Evolutionary conservation across 2,888 invertebrate genomes (phyloP).

Genomic region (Mythimna loreyi): DNA sequence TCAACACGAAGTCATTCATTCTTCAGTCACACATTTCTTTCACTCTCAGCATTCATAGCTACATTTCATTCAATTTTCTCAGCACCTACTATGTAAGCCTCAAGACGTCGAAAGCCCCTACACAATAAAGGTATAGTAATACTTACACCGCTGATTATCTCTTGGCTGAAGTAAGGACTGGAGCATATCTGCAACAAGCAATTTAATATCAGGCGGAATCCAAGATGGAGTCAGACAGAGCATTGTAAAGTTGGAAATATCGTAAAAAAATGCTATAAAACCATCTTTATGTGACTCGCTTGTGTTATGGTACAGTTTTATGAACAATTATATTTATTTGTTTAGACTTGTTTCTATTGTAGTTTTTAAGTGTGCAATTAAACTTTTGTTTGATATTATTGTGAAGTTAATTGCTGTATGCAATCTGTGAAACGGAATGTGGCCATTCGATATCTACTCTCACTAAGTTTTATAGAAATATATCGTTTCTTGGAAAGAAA

Average conservation of each 20-base stretch:
- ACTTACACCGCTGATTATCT: constrained; percentile 87
- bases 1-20: background rate
- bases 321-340: constrained; percentile 24
- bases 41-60: background rate
- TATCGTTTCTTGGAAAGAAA: background rate
- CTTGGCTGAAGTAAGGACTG: constrained; percentile 88
- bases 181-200: constrained; percentile 88
- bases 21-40: background rate
- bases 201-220: constrained; percentile 39
- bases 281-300: constrained; percentile 32
- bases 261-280: constrained; percentile 38
- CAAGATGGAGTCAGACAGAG: constrained; percentile 16
- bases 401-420: background rate
- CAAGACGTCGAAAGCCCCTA: constrained; percentile 13
- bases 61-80: background rate
- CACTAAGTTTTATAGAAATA: background rate
- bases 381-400: background rate
- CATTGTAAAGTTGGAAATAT: constrained; percentile 23
- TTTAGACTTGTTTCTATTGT: constrained; percentile 1
- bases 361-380: background rate
- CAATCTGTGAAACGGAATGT: background rate
- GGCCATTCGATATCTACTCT: background rate
- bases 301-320: constrained; percentile 16
- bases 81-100: background rate
- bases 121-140: constrained; percentile 38